Evolutionary conservation across 2,888 invertebrate species (phyloP).

Genomic region (Heliconius sara): DNA sequence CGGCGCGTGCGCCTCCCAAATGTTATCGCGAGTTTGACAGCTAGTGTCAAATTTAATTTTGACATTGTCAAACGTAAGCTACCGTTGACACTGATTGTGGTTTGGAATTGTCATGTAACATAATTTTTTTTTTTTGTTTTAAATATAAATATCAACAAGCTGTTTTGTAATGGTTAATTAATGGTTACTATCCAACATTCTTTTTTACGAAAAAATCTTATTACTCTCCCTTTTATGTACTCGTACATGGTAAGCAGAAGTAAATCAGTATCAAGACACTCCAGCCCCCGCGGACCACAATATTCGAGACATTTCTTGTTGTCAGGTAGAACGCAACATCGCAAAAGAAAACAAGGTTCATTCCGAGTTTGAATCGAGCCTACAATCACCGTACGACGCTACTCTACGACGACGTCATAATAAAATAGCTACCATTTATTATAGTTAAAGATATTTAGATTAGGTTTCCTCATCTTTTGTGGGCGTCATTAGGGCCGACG

Average conservation of each 20-base stretch:
- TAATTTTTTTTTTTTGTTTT: conserved; percentile 19
- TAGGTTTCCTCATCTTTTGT: conserved; percentile 30
- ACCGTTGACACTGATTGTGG: conserved; percentile 34
- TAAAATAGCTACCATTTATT: conserved; percentile 2
- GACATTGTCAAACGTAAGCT: conserved; percentile 50
- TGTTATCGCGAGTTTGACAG: conserved; percentile 74
- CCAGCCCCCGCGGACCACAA: too few relatives aligned
- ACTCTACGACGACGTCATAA: background rate
- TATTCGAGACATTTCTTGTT: too few relatives aligned
- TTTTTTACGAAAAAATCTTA: too few relatives aligned
- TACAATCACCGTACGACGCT: too few relatives aligned
- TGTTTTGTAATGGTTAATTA: too few relatives aligned
- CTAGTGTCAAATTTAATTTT: conserved; percentile 64
- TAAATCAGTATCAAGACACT: too few relatives aligned
- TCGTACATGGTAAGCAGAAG: too few relatives aligned
- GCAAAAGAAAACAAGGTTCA: too few relatives aligned
- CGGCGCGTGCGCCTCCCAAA: conserved; percentile 74
- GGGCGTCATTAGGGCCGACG: conserved; percentile 32
- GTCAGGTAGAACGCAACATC: too few relatives aligned
- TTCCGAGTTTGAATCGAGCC: too few relatives aligned
- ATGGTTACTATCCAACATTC: too few relatives aligned
- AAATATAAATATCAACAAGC: background rate
- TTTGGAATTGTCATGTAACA: conserved; percentile 35
- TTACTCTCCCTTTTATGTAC: too few relatives aligned
- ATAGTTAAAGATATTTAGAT: conserved; percentile 25